Base-by-base conservation (phyloP, 1,140 invertebrate species). In the Cydia splendana region DNA sequence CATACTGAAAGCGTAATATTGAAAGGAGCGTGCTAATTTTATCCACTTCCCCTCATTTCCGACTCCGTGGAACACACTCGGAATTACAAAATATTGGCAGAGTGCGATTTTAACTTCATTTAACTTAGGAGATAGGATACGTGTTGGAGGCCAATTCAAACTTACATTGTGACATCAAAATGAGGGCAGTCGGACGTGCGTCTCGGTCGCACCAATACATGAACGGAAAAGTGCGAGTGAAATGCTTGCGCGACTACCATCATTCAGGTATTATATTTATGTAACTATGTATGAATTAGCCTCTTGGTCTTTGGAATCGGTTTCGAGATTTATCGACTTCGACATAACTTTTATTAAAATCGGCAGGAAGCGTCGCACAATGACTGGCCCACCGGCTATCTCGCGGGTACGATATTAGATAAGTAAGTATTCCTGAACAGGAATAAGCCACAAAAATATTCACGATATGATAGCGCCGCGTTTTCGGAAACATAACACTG, bases 291-390 rank as follows among this genome's bases (percentile, higher is more conserved):
- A 6, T 34, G 34, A 34, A 34, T 34, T 34, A 5, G 34, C 34
- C 5, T 34, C 34, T 34, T 34, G n/a, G 67, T 71, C 67, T 71
- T 71, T 20, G 67, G 15, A n/a, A 45, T 71, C 67, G 67, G 34
- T 71, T n/a, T 13, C 38, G 20, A 45, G 67, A 71, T 71, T 71
- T 71, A 71, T 71, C 18, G 67, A 18, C 10, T 1, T 71, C 30
- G 34, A 20, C 7, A 38, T 71, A 71, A 69, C 30, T 71, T 71
- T 71, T 71, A 71, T 71, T 71, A 45, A 71, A 71, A 71, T 38
- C 67, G 34, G 18, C 30, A 18, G 67, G 38, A 42, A 71, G 20
- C 2, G 10, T 71, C 9, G n/a, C 67, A 71, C 38, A 71, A 71
- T 71, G 67, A 71, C 67, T 71, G n/a, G 38, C 67, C 67, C 38